Evolutionary conservation across 2,797 vertebrate genomes (phyloP), one percentile per base, ranked within the genome.

Genomic region (Spea hammondii): DNA sequence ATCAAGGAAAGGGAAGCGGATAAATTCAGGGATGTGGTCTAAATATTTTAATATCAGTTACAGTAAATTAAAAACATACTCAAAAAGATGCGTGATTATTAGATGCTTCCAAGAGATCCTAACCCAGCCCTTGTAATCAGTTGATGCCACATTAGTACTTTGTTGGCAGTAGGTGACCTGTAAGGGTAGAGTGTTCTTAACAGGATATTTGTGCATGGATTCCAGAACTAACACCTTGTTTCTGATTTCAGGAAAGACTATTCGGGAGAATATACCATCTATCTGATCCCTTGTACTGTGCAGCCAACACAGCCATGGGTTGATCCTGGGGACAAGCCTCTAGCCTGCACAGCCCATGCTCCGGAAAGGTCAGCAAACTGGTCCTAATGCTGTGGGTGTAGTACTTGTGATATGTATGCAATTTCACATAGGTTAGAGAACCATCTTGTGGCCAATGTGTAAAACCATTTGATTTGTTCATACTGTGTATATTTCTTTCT

Each of bases 291-390:
- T 5, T 99, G 97, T 82, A 99, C 98, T 0, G 97, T 97, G 55
- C 98, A 98, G 88, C 98, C 98, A 80, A 99, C 96, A 0, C 97
- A 99, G 89, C 93, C 96, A 0, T 99, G 97, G 98, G 87, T 90
- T 0, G 96, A 97, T 87, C 95, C 95, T 0, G 95, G 95, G 48
- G 96, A 97, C 84, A 99, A 98, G 80, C 92, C 95, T 55, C 87
- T 98, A 86, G 95, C 97, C 86, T 99, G 98, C 83, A 99, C 96
- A 0, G 97, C 97, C 8, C 98, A 99, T 0, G 95, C 97, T 76
- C 93, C 96, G 0, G 98, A 99, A 89, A 95, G 95, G 95, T 98
- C 89, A 55, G 89, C 32, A 75, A 60, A 6, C 67, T 7, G 12
- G 8, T 55, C 32, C 32, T 32, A 32, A 32, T 32, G 32, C 32